These are phyloP conservation scores for Galago senegalensis DNA, from an alignment of 2,797 vertebrate genomes.

Conservation along the genomic window DNA sequence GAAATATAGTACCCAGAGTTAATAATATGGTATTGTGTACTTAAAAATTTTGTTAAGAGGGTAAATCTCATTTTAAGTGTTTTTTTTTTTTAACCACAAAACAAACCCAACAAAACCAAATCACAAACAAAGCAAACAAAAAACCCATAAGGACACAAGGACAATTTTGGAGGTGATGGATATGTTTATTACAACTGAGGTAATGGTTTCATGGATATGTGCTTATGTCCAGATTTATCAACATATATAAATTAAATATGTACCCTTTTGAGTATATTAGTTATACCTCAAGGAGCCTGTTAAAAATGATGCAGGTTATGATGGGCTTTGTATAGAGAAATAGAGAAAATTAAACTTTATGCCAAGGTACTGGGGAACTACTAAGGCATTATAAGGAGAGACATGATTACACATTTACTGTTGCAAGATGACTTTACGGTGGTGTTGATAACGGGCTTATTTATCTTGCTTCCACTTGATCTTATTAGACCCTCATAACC, in stretches of 20 bases:
- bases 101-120: background rate
- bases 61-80: background rate
- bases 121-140: background rate
- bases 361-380: background rate
- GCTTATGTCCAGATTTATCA: background rate
- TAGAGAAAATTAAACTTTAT: constrained; percentile 15
- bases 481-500: background rate
- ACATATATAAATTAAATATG: background rate
- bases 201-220: background rate
- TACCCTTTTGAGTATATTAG: background rate
- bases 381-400: constrained; percentile 2
- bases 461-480: background rate
- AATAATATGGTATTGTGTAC: background rate
- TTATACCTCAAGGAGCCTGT: background rate
- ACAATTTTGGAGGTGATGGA: background rate
- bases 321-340: background rate
- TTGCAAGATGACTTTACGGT: constrained; percentile 1
- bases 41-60: background rate
- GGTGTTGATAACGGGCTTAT: background rate
- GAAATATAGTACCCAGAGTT: background rate
- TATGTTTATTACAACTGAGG: background rate
- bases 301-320: background rate
- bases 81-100: background rate
- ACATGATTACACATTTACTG: background rate
- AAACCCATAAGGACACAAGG: background rate